A percentile compares a stretch with the other conserved stretches of the same genome.
Conservation (phyloP, 2,888 invertebrate genomes). For the Chrysina gloriosa region DNA sequence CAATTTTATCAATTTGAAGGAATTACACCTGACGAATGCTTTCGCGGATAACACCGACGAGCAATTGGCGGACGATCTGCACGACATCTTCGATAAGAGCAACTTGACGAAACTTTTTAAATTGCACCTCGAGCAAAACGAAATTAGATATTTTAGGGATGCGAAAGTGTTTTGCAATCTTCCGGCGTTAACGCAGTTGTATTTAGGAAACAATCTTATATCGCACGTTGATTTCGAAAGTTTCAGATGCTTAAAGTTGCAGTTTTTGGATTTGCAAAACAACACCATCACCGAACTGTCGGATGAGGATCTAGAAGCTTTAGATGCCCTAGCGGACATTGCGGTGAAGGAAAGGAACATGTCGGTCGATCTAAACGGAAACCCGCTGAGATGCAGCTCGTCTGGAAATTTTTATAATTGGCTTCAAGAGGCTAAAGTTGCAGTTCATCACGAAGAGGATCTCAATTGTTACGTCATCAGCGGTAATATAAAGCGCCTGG, state of each 20-base stretch:
- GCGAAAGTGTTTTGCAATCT: conserved; percentile 77
- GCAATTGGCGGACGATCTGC: conserved; percentile 74
- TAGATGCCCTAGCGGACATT: conserved; percentile 69
- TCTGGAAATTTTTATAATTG: conserved; percentile 72
- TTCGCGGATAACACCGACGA: conserved; percentile 75
- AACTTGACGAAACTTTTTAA: conserved; percentile 75
- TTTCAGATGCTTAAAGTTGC: conserved; percentile 73
- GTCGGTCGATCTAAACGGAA: conserved; percentile 73
- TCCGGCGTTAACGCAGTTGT: conserved; percentile 74
- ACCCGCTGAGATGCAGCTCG: conserved; percentile 78
- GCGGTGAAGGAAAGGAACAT: conserved; percentile 63
- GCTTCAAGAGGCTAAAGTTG: conserved; percentile 72
- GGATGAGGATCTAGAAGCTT: conserved; percentile 68
- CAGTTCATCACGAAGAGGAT: conserved; percentile 69
- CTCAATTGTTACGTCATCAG: conserved; percentile 67
- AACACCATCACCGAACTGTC: conserved; percentile 73
- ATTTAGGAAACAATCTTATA: conserved; percentile 75
- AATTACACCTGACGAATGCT: conserved; percentile 79
- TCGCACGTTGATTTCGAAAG: conserved; percentile 72
- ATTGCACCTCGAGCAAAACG: conserved; percentile 81
- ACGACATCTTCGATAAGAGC: conserved; percentile 77
- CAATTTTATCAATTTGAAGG: conserved; percentile 75
- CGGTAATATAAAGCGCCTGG: conserved; percentile 49
- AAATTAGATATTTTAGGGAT: conserved; percentile 75
- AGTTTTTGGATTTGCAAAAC: conserved; percentile 76